Conservation (phyloP, 1,140 invertebrate species). For the Drosophila baimaii region DNA sequence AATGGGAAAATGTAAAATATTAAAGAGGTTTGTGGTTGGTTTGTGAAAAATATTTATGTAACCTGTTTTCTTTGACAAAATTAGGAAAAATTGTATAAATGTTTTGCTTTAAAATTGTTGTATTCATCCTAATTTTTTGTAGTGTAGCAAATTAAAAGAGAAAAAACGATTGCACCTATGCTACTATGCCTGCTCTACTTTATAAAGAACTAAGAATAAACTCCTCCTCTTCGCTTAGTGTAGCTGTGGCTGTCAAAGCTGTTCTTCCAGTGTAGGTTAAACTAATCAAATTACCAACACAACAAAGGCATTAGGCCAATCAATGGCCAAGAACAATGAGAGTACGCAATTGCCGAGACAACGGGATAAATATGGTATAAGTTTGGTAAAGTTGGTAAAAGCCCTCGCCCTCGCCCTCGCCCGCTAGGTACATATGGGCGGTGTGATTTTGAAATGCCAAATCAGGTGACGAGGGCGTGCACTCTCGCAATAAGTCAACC, state of each 20-base stretch:
- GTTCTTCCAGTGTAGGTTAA: neutral
- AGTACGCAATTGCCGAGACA: conserved; percentile 28
- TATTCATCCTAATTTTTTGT: too few species aligned
- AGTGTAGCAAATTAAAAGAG: too few species aligned
- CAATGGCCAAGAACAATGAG: conserved; percentile 51
- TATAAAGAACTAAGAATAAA: too few species aligned
- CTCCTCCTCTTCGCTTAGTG: neutral
- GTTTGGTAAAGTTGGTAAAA: neutral
- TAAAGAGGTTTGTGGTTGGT: too few species aligned
- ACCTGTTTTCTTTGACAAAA: too few species aligned
- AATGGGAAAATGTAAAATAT: too few species aligned
- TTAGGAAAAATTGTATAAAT: too few species aligned
- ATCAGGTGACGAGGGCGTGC: neutral
- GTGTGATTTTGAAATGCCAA: conserved; percentile 11
- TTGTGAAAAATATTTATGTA: too few species aligned
- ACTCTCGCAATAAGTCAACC: conserved; percentile 14
- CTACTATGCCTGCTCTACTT: too few species aligned
- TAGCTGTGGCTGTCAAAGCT: neutral
- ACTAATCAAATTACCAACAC: conserved; percentile 52
- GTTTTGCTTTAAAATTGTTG: too few species aligned
- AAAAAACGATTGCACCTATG: too few species aligned
- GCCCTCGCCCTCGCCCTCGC: too few species aligned
- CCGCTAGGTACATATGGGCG: conserved; percentile 7
- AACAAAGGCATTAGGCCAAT: conserved; percentile 29
- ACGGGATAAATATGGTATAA: conserved; percentile 12